Percentiles rank a stretch among this genome's conserved stretches.
phyloP scores from a whole-genome alignment of 2,888 invertebrate species.

The Ophraella communa region DNA sequence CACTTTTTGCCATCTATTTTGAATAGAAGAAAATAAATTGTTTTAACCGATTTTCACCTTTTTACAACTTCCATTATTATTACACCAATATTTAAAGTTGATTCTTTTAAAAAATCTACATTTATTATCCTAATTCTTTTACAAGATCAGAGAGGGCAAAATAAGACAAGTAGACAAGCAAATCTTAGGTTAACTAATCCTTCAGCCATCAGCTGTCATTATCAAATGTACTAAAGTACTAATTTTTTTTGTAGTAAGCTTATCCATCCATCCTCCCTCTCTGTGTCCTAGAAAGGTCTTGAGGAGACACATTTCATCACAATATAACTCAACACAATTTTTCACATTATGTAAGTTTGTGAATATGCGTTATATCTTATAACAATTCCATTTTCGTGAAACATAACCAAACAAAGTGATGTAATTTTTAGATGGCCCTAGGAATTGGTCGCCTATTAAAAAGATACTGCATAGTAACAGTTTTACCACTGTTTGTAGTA shows the following conservation, averaged over 20 bases:
- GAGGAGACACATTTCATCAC: not conserved
- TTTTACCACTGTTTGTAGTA: conserved; percentile 69
- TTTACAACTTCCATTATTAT: not conserved
- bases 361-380: not conserved
- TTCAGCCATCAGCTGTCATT: no score
- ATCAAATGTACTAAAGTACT: no score
- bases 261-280: no score
- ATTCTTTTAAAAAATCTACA: no score
- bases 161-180: no score
- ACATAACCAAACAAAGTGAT: conserved; percentile 20
- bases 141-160: no score
- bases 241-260: no score
- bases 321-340: not conserved
- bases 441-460: conserved; percentile 60
- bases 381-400: not conserved
- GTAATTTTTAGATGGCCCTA: conserved; percentile 63
- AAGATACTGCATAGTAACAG: conserved; percentile 71
- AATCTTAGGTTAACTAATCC: no score
- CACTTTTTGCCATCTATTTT: conserved; percentile 14
- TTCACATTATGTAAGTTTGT: not conserved
- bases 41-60: not conserved
- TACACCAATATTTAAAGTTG: no score
- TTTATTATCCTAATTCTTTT: no score
- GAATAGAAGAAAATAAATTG: not conserved
- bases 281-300: no score